Base-by-base conservation (phyloP, 2,113 vertebrate species). In the Garra rufa region DNA sequence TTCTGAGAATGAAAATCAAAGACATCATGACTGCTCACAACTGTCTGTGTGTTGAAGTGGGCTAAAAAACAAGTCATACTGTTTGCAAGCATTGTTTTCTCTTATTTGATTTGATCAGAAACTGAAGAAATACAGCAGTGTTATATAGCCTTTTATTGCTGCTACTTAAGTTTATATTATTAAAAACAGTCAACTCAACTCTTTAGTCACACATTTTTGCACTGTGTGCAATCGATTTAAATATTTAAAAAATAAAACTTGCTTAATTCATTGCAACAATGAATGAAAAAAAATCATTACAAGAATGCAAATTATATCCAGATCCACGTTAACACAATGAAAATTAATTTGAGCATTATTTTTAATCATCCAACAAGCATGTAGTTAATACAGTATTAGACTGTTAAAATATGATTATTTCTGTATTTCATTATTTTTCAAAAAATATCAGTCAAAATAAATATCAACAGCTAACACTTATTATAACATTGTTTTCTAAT, bases 1-100 rank as follows among this genome's bases (percentile, higher is more conserved):
- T 77, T 57, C 8, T 19, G 11, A 79, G 46, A 50, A 76, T 83
- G 79, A 65, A 77, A 65, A 87, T 52, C 19, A 34, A 70, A 85
- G 52, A 55, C 73, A 70, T 74, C 26, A 44, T 73, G 74, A 71
- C 79, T 71, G 78, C 52, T 82, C 65, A 34, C 79, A 73, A 41
- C 38, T 69, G 43, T 26, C 61, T 52, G 52, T 15, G 34, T 41
- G 17, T 46, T 82, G 15, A 74, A 63, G 13, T 50, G 24, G 21
- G 46, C 73, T 50, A 26, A 83, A 85, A n/a, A 80, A 80, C 69
- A 85, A 67, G 21, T 24, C 19, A 38, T 15, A 6, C 17, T 78
- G 57, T 63, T 43, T 28, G 43, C 48, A 74, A 65, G 46, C 24
- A 74, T 26, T 9, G 24, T 9, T 19, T 28, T 8, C 14, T 50